Base-by-base conservation (phyloP, 2,888 invertebrate genomes). In the Lasioglossum oenotherae region DNA sequence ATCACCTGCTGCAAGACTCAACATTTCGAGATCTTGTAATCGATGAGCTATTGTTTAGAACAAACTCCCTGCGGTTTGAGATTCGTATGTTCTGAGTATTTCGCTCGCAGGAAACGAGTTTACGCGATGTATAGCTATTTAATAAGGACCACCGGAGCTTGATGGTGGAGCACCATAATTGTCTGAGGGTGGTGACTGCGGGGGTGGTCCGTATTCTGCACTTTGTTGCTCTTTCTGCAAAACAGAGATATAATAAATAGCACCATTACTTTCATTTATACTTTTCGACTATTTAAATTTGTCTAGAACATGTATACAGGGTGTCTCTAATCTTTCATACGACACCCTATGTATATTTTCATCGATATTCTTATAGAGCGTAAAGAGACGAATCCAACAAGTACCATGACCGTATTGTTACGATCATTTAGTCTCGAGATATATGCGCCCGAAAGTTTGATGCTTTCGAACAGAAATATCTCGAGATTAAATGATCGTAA, bases 151-250 rank as follows among this genome's bases (percentile, higher is more conserved):
- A 23, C 89, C 86, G 31, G 91, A 72, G 8, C 81, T 93, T 27
- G 94, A 90, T 23, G 93, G 93, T 27, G 96, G 96, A 49, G 96
- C 95, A 60, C 96, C 96, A 91, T 96, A 96, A 88, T 95, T 95
- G 90, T 95, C 96, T 23, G 92, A 87, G 19, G 93, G 92, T 5
- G 90, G 88, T 19, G 92, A 91, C 78, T 95, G 94, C 5, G 95
- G 95, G 19, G 95, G 94, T 73, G 95, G 93, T 19, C 95, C 95
- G 76, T 95, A 95, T 74, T 93, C 94, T n/a, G 91, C 90, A 19
- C 85, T 89, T 77, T 93, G 93, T 74, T 92, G 88, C 78, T 95
- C 94, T 89, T 95, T 95, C 94, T 95, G 89, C 53, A 88, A 85
- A 71, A 84, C 60, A 69, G 84, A 81, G 75, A 84, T 69, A 31